Evolutionary conservation across 2,113 vertebrate species (phyloP).

Genomic region (Tyto alba): DNA sequence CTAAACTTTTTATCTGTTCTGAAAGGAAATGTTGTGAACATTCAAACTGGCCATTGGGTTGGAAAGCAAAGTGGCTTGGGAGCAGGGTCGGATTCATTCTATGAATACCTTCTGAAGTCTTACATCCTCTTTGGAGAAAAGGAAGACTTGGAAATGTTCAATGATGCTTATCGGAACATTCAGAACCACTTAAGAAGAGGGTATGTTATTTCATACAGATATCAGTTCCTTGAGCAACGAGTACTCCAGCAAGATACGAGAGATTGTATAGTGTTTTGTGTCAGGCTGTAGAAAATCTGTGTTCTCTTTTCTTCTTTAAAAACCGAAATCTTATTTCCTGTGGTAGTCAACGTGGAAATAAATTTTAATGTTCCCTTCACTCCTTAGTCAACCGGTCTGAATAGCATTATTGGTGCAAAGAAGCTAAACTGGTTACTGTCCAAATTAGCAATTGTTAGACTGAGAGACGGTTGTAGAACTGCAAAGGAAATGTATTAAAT

Average conservation of each 20-base stretch:
- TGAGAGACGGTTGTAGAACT: neutral
- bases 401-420: neutral
- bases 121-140: constrained; percentile 97
- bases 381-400: neutral
- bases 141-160: constrained; percentile 95
- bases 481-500: neutral
- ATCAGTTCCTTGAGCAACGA: neutral
- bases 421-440: neutral
- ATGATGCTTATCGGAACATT: constrained; percentile 87
- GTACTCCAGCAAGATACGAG: neutral
- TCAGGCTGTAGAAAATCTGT: neutral
- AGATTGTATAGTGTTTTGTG: neutral
- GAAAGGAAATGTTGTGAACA: constrained; percentile 94
- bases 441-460: neutral
- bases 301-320: neutral
- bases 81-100: constrained; percentile 95
- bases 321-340: neutral
- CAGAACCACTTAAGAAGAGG: constrained; percentile 93
- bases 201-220: constrained; percentile 67
- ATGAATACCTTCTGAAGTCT: constrained; percentile 95
- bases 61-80: constrained; percentile 96
- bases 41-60: constrained; percentile 97
- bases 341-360: neutral
- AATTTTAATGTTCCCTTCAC: neutral
- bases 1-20: neutral